These are phyloP conservation scores for Lithophane ornitopus DNA, from an alignment of 2,888 invertebrate species.

Conservation along the genomic window DNA sequence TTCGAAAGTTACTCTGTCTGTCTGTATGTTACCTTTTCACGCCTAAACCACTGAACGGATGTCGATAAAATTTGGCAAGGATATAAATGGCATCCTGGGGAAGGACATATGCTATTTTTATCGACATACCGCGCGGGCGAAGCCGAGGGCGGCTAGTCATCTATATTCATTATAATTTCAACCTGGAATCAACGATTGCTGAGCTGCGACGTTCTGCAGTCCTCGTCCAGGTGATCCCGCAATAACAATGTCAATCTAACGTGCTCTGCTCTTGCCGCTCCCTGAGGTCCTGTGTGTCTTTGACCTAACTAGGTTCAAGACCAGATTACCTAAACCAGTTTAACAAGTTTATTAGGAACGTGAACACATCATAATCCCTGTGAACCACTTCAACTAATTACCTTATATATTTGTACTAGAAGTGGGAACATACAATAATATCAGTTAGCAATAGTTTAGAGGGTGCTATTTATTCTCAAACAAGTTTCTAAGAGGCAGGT, in stretches of 20 bases:
- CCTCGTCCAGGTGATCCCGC: too few species aligned
- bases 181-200: too few species aligned
- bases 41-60: too few species aligned
- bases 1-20: too few species aligned
- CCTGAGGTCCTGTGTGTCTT: not conserved
- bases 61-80: too few species aligned
- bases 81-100: too few species aligned
- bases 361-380: not conserved
- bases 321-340: not conserved
- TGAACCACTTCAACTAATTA: not conserved
- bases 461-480: slow-evolving; percentile 53
- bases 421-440: slow-evolving; percentile 10
- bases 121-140: too few species aligned
- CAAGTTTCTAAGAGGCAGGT: slow-evolving; percentile 52
- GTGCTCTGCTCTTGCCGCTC: not conserved
- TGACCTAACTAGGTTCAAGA: not conserved
- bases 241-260: not conserved
- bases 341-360: not conserved
- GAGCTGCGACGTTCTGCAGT: too few species aligned
- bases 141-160: too few species aligned
- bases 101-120: too few species aligned
- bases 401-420: not conserved
- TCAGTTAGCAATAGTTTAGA: slow-evolving; percentile 19
- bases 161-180: too few species aligned
- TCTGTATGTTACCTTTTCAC: too few species aligned